Conservation (phyloP, 2,888 invertebrate genomes). For the Hypomecis punctinalis region DNA sequence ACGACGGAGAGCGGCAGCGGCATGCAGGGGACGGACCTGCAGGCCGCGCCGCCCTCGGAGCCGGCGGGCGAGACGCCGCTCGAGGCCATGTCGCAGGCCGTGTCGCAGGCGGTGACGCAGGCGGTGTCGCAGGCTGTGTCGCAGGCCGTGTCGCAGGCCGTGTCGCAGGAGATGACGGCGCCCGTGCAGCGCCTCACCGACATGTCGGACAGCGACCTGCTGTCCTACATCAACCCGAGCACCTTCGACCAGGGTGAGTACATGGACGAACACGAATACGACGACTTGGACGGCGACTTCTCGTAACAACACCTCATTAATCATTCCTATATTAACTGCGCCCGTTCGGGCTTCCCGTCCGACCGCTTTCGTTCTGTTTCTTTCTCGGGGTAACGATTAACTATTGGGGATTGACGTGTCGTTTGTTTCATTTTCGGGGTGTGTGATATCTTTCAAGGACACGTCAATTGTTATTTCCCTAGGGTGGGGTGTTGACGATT, state of each 20-base stretch:
- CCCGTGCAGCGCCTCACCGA: constrained; percentile 90
- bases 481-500: too few species aligned
- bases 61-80: constrained; percentile 71
- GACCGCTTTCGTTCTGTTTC: background rate
- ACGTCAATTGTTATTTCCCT: too few species aligned
- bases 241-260: constrained; percentile 93
- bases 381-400: too few species aligned
- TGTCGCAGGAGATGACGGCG: constrained; percentile 84
- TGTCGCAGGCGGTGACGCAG: constrained; percentile 80
- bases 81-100: constrained; percentile 80
- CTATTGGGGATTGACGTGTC: too few species aligned
- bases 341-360: background rate
- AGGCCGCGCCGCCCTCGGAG: constrained; percentile 59
- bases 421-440: too few species aligned
- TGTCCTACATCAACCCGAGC: constrained; percentile 95
- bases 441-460: too few species aligned
- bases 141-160: constrained; percentile 79
- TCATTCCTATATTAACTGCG: constrained; percentile 71
- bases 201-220: constrained; percentile 94
- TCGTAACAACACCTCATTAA: constrained; percentile 48
- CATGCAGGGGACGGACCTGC: constrained; percentile 50
- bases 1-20: constrained; percentile 64
- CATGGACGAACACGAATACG: constrained; percentile 59
- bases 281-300: too few species aligned
- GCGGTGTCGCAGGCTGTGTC: constrained; percentile 79